Evolutionary conservation across 2,888 invertebrate genomes (phyloP).

Genomic region (Thysanoteuthis rhombus): DNA sequence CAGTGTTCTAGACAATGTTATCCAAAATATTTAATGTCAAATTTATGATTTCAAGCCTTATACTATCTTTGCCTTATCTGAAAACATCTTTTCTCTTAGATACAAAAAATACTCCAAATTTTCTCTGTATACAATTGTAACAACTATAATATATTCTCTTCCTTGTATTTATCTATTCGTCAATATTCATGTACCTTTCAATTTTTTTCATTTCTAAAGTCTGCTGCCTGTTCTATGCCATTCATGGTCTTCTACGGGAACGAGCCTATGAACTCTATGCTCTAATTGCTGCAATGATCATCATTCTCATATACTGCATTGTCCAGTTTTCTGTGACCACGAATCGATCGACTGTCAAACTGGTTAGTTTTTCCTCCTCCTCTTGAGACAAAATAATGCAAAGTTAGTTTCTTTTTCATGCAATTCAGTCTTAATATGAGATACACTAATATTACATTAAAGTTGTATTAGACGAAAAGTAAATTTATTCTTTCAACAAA

Average conservation of each 20-base stretch:
- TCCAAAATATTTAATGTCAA: background rate
- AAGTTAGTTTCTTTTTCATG: too few relatives aligned
- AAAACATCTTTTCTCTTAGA: too few relatives aligned
- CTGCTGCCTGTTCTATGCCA: constrained; percentile 58
- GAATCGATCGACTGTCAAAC: constrained; percentile 52
- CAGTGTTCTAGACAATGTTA: too few relatives aligned
- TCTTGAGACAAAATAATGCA: background rate
- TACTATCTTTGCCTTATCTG: background rate
- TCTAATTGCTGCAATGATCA: constrained; percentile 56
- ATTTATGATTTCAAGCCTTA: background rate
- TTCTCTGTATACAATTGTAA: too few relatives aligned
- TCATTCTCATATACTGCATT: constrained; percentile 59
- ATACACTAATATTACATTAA: too few relatives aligned
- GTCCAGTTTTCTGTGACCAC: constrained; percentile 51
- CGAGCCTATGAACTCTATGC: constrained; percentile 61
- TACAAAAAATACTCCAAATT: too few relatives aligned
- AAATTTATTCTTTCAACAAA: too few relatives aligned
- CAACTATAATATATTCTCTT: background rate
- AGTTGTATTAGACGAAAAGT: too few relatives aligned
- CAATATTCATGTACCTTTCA: background rate
- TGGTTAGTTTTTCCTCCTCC: constrained; percentile 45
- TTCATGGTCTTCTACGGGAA: constrained; percentile 61
- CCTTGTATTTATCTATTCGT: background rate
- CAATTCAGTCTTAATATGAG: too few relatives aligned
- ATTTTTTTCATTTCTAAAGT: constrained; percentile 42